Base-by-base conservation (phyloP, 1,140 invertebrate species). In the Brachionus rubens region DNA sequence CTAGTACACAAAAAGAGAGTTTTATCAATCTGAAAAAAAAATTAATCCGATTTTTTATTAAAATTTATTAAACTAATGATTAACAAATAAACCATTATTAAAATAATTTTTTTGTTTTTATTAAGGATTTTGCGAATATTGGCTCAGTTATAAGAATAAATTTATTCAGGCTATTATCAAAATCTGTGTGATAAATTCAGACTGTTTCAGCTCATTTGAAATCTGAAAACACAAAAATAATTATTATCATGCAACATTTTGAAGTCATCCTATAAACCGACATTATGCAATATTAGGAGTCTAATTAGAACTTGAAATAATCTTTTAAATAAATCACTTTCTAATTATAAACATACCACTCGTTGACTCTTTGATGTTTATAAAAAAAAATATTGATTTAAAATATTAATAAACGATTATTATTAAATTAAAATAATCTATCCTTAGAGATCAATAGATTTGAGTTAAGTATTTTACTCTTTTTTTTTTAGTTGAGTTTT, bases 41-140 rank as follows among this genome's bases (percentile, higher is more conserved):
- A 33, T 33, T 59, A 59, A 59, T 59, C 54, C 12, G 54, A 59
- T 59, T 59, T 56, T 36, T 36, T n/a, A n/a, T n/a, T n/a, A 33
- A 19, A 33, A 36, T 59, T 36, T 33, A 33, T 16, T 33, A 59
- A 30, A 59, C 30, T 59, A 59, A 59, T 59, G 54, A 59, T 59
- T 59, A 33, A 59, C 36, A 59, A 59, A 59, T 59, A 59, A 59
- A 59, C 54, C 54, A 59, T 59, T 59, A 59, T 36, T 59, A 59
- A 59, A 59, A 59, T 59, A 59, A 59, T 36, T 54, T 59, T 59
- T 59, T 36, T 36, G 26, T 33, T 59, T 59, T 59, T 59, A 33
- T 59, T 36, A 59, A 59, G 19, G 30, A 36, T 33, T 59, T 59
- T 59, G 30, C 14, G 19, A 59, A 59, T 33, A 59, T 59, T 59